These are phyloP conservation scores for Malacosoma neustria DNA, from an alignment of 2,888 invertebrate genomes.

Conservation along the genomic window DNA sequence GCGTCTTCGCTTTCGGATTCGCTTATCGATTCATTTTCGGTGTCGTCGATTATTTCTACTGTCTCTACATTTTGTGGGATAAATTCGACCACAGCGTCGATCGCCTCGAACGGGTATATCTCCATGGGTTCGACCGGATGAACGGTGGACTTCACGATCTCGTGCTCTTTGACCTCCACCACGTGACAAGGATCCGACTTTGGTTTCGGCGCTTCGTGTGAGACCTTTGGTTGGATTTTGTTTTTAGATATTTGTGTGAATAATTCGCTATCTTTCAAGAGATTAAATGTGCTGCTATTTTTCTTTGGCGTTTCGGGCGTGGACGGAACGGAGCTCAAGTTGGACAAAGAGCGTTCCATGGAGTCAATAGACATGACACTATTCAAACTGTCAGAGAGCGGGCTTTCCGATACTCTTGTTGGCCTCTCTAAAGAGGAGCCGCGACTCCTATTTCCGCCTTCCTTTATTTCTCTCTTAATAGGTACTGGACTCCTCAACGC, in stretches of 20 bases:
- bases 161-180: conserved; percentile 81
- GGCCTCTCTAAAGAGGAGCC: conserved; percentile 38
- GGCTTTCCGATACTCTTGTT: conserved; percentile 19
- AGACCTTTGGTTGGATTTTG: conserved; percentile 25
- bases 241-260: conserved; percentile 81
- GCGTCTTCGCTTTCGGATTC: conserved; percentile 29
- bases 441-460: conserved; percentile 37
- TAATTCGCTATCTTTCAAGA: conserved; percentile 79
- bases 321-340: conserved; percentile 16
- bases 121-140: conserved; percentile 46
- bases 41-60: conserved; percentile 71
- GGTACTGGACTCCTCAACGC: conserved; percentile 57
- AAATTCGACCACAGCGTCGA: conserved; percentile 69
- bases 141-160: conserved; percentile 79
- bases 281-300: conserved; percentile 76
- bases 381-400: conserved; percentile 16
- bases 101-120: conserved; percentile 63
- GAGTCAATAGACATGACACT: conserved; percentile 31
- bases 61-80: conserved; percentile 71
- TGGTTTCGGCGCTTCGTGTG: conserved; percentile 15
- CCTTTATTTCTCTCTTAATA: conserved; percentile 42
- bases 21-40: conserved; percentile 45
- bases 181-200: conserved; percentile 61
- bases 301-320: conserved; percentile 54
- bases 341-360: conserved; percentile 21